Conservation (phyloP, 92 coral and sea anemone genomes). For the Phenganax stokvisi region DNA sequence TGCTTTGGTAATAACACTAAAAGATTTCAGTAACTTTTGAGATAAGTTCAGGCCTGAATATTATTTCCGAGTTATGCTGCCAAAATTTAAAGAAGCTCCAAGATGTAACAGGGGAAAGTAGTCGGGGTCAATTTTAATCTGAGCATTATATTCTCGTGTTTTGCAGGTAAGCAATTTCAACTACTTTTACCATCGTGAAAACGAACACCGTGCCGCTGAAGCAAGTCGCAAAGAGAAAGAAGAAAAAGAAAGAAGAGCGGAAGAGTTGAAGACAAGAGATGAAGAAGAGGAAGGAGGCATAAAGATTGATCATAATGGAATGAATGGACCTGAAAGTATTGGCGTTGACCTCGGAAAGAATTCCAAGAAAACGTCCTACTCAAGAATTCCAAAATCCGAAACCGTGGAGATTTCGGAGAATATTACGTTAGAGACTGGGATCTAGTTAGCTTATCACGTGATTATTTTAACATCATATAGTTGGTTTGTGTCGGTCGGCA, state of each 20-base stretch:
- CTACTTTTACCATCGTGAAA: conserved; percentile 97
- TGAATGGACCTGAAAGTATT: conserved; percentile 78
- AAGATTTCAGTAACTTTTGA: no score
- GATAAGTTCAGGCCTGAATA: no score
- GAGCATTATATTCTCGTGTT: neutral
- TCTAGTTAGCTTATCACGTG: conserved; percentile 23
- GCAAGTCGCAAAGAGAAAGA: conserved; percentile 95
- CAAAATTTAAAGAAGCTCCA: no score
- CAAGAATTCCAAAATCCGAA: conserved; percentile 24
- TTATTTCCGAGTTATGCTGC: no score
- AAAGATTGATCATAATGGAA: conserved; percentile 78
- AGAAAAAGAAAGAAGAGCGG: conserved; percentile 64
- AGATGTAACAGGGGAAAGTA: no score
- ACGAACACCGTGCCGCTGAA: conserved; percentile 96
- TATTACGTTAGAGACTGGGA: conserved; percentile 31
- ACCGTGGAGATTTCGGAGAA: conserved; percentile 5
- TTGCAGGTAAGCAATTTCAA: conserved; percentile 67
- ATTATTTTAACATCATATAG: neutral
- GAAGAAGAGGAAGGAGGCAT: conserved; percentile 54
- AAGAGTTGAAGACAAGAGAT: conserved; percentile 55
- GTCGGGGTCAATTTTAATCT: neutral
- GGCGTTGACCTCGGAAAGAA: conserved; percentile 62
- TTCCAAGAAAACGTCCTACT: neutral
- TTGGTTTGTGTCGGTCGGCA: conserved; percentile 7
- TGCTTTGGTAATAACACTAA: no score